These are phyloP conservation scores for Ammodramus savannarum DNA, from an alignment of 2,113 vertebrate genomes.

Conservation along the genomic window DNA sequence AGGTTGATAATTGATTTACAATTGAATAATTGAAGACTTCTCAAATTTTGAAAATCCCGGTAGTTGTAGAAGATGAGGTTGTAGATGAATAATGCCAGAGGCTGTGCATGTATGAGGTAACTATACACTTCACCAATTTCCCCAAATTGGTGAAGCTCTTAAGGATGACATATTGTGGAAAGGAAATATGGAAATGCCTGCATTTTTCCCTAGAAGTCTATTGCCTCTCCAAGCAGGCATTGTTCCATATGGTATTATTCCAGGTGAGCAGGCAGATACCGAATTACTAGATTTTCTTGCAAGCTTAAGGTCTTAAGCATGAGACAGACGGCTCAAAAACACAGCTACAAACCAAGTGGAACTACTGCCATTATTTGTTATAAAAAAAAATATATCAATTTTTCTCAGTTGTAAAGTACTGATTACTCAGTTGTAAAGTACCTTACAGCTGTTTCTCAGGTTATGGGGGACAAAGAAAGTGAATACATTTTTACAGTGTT, in stretches of 20 bases:
- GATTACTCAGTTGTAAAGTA: neutral
- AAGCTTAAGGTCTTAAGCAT: neutral
- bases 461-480: neutral
- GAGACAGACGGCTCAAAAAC: neutral
- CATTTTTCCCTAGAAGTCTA: neutral
- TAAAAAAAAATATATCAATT: fast-evolving
- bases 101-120: neutral
- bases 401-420: neutral
- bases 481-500: neutral
- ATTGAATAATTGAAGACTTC: neutral
- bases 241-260: neutral
- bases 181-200: neutral
- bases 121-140: neutral
- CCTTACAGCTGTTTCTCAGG: neutral
- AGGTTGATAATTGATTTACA: neutral
- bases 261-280: neutral
- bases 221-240: neutral
- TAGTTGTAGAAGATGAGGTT: neutral
- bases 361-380: neutral
- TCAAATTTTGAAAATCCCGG: neutral
- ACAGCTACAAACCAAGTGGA: neutral
- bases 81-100: neutral
- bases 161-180: neutral
- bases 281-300: neutral
- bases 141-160: neutral